phyloP scores from a whole-genome alignment of 2,888 invertebrate species.

The Ennomos erosarius region DNA sequence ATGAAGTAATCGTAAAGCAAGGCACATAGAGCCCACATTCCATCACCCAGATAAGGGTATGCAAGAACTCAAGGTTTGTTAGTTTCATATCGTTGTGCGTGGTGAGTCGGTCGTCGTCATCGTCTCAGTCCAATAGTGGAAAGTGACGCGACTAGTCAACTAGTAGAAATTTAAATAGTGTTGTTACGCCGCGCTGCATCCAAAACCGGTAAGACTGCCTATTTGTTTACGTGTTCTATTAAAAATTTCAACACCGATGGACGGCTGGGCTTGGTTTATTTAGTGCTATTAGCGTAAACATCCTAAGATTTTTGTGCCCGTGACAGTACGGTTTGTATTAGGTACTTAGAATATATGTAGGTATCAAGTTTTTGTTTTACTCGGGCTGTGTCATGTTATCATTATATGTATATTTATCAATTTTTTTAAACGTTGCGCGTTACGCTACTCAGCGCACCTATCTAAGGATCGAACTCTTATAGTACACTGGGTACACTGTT shows the following conservation, averaged over 20 bases:
- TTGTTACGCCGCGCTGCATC: conserved; percentile 15
- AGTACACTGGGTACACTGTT: too few relatives aligned
- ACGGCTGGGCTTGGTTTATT: conserved; percentile 32
- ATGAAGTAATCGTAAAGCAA: conserved; percentile 39
- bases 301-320: conserved; percentile 17
- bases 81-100: conserved; percentile 42
- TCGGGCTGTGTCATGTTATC: too few relatives aligned
- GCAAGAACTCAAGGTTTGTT: conserved; percentile 46
- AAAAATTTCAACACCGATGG: conserved; percentile 38
- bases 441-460: too few relatives aligned
- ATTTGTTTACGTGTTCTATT: conserved; percentile 49
- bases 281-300: conserved; percentile 40
- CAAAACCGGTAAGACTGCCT: conserved; percentile 55
- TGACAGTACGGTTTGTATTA: conserved; percentile 17
- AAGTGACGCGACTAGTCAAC: conserved; percentile 49
- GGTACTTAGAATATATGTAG: too few relatives aligned
- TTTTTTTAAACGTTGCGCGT: too few relatives aligned
- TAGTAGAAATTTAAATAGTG: conserved; percentile 43
- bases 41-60: conserved; percentile 66
- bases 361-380: too few relatives aligned
- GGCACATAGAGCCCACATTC: conserved; percentile 54
- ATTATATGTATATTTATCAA: too few relatives aligned
- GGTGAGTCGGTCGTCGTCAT: too few relatives aligned
- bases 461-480: too few relatives aligned
- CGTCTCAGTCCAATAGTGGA: conserved; percentile 49